Evolutionary conservation across 92 coral and sea anemone species (phyloP).

Genomic region (Porites lobata): DNA sequence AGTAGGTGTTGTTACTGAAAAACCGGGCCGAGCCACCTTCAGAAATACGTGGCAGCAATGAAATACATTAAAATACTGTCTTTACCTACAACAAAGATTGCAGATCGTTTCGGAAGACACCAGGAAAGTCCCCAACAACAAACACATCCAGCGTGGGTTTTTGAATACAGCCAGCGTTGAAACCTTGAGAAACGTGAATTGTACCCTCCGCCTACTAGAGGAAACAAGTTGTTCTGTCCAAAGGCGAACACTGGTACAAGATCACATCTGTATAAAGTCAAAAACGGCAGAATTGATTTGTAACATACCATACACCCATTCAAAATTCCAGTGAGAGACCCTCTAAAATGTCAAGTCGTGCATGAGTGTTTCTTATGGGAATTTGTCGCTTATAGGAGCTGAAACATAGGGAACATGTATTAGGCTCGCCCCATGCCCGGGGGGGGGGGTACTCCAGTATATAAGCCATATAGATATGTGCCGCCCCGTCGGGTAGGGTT

Average conservation of each 20-base stretch:
- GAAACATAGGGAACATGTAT: no score
- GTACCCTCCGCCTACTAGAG: slow-evolving; percentile 40
- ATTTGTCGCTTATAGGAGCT: no score
- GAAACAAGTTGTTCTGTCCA: slow-evolving; percentile 77
- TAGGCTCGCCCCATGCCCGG: no score
- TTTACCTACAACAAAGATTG: slow-evolving; percentile 77
- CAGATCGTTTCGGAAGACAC: slow-evolving; percentile 66
- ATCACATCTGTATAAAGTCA: slow-evolving; percentile 43
- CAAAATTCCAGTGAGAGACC: no score
- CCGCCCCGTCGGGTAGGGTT: no score
- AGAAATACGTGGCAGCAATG: no score
- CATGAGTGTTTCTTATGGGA: no score
- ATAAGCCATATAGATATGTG: no score
- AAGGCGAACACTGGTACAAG: slow-evolving; percentile 84
- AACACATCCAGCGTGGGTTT: slow-evolving; percentile 24
- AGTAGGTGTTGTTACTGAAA: no score
- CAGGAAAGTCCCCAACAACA: slow-evolving; percentile 55
- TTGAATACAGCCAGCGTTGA: slow-evolving; percentile 41
- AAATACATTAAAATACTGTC: background rate
- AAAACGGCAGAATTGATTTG: background rate
- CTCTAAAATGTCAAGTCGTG: no score
- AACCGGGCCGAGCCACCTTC: no score
- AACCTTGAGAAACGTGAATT: slow-evolving; percentile 48
- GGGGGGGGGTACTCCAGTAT: no score
- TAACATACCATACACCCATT: background rate